Evolutionary conservation across 2,113 vertebrate species (phyloP), one percentile per base, ranked within the genome.

Genomic region (Melozone crissalis): DNA sequence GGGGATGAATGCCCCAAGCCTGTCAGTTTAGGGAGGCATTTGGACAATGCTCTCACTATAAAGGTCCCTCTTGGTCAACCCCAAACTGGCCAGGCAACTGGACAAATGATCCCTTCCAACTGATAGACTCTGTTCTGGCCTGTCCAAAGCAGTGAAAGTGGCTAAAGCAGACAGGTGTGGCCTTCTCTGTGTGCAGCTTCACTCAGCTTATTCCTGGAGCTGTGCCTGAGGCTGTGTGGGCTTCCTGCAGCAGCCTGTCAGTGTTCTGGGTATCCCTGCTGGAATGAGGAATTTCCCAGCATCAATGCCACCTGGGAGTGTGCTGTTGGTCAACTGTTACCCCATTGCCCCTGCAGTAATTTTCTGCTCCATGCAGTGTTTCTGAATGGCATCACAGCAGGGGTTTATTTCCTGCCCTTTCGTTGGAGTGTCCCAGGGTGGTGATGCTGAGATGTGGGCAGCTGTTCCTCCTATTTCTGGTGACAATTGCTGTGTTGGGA

Each of bases 111-210:
- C 47, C 7, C 17, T 81, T 74, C 14, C 28, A 27, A 3, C 35
- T 41, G 44, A 11, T 26, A 12, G 0, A 28, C 1, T 7, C 5
- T 57, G 1, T 67, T 73, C 57, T 58, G 2, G 30, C 26, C 5
- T 37, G 11, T 22, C 17, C 8, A 31, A 69, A 92, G 5, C 3
- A 21, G 28, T 39, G 35, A 71, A 11, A 6, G 12, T 49, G 71
- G n/a, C 63, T 46, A 17, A 28, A 61, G 2, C 23, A 47, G 78
- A 35, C 74, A 21, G 2, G 3, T 55, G 26, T 41, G n/a, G 30
- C 22, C 31, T 84, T 61, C 28, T 54, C 57, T 55, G 20, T 10
- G 18, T 71, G 19, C 43, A 77, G 8, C 47, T 44, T 87, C 27
- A 26, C 41, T 71, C 31, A 82, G 3, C 4, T 79, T 69, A 12